Conservation (phyloP, 1,140 invertebrate species). For the Drosophila eugracilis region DNA sequence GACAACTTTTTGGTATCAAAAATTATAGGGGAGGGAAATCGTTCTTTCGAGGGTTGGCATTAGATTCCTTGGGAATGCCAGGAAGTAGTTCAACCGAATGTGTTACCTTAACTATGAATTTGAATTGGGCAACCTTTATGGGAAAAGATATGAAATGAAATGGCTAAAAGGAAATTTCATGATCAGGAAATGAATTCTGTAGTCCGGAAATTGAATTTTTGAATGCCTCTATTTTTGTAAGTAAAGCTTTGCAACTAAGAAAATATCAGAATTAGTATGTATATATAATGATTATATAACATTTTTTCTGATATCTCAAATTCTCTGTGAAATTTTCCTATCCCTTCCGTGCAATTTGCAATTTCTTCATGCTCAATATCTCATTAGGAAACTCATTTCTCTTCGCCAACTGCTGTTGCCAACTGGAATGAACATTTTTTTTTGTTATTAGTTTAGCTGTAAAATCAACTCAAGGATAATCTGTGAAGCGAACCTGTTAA, state of each 20-base stretch:
- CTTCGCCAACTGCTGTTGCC: constrained; percentile 32
- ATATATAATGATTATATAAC: neutral
- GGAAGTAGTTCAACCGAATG: constrained; percentile 72
- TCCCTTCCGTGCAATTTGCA: constrained; percentile 2
- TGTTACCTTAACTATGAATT: constrained; percentile 11
- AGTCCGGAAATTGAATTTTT: neutral
- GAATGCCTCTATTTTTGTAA: neutral
- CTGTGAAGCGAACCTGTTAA: constrained; percentile 36
- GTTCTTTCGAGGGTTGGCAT: neutral
- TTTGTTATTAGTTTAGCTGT: constrained; percentile 48
- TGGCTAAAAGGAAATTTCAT: neutral
- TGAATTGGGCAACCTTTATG: constrained; percentile 1
- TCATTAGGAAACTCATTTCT: constrained; percentile 37
- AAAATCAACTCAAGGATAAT: constrained; percentile 58
- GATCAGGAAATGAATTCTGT: neutral
- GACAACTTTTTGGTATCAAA: neutral
- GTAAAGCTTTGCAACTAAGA: neutral
- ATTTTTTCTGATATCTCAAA: too few species aligned
- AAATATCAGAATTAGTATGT: too few species aligned
- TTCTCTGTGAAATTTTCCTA: neutral
- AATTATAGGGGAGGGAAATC: constrained; percentile 45
- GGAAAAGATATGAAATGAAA: neutral
- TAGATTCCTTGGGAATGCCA: constrained; percentile 19
- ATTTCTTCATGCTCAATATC: constrained; percentile 39
- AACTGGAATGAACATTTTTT: constrained; percentile 39